A percentile compares a stretch with the other conserved stretches of the same genome.
These are phyloP conservation scores for Corbicula japonica DNA, from an alignment of 2,888 invertebrate genomes.

Conservation along the genomic window DNA sequence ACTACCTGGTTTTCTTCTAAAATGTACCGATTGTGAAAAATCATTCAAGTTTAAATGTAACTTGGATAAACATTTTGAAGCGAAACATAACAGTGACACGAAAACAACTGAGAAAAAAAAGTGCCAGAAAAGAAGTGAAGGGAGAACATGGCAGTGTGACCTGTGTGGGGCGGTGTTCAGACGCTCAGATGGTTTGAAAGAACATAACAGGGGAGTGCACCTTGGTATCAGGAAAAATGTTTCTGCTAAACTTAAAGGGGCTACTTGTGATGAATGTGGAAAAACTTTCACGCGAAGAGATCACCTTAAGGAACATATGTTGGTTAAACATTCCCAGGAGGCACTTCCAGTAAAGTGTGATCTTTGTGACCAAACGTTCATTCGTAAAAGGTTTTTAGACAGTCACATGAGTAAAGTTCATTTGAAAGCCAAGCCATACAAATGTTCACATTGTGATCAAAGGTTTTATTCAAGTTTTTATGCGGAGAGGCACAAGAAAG, in stretches of 20 bases:
- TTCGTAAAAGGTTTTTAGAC: neutral
- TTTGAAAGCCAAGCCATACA: constrained; percentile 4
- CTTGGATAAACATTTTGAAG: neutral
- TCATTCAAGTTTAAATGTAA: neutral
- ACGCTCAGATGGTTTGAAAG: neutral
- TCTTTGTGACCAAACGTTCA: constrained; percentile 12
- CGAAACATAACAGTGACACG: neutral
- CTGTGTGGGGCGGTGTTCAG: constrained; percentile 3
- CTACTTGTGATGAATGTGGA: constrained; percentile 18
- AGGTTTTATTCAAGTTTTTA: neutral
- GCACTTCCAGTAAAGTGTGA: constrained; percentile 1
- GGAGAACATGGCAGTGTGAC: neutral
- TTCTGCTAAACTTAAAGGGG: neutral
- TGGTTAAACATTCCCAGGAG: neutral
- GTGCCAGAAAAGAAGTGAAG: neutral
- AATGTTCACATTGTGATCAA: neutral
- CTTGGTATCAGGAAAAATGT: neutral
- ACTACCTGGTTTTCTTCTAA: neutral
- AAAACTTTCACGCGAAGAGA: neutral
- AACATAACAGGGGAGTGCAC: neutral
- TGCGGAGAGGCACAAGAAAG: neutral
- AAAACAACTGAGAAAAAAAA: neutral
- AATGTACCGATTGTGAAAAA: neutral
- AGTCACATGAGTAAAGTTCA: constrained; percentile 4
- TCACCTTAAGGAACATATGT: constrained; percentile 14